Evolutionary conservation across 2,888 invertebrate species (phyloP), one percentile per base, ranked within the genome.

Genomic region (Cataglyphis altisquamis): DNA sequence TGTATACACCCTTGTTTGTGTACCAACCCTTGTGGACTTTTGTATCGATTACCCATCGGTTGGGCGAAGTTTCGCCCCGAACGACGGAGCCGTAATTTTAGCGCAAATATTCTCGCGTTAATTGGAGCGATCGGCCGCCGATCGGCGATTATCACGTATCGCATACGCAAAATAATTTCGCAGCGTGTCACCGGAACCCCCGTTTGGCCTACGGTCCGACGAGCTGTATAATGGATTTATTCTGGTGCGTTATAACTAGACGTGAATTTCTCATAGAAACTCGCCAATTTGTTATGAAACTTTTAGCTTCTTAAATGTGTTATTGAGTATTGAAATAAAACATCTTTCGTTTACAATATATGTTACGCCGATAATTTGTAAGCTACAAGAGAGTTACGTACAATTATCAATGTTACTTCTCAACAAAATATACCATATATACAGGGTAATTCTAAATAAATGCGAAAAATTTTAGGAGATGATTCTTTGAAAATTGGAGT

Each of bases 21-120:
- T 41, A 41, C 94, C 93, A 93, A 91, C 94, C 94, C 94, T 94
- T 94, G 94, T 94, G 92, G 94, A 93, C 94, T 94, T 93, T 94
- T 94, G 92, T 93, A 94, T 94, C 93, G 94, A 94, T 94, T 94
- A 93, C 90, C 92, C 93, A 94, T 94, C 92, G 93, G 92, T 91
- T 91, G 92, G 92, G 91, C 91, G 90, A 93, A 93, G 92, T 92
- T 92, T 91, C 88, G 89, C 89, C 91, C 89, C 83, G 88, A 83
- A 25, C 88, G 84, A 84, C 85, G 82, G 57, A 82, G 68, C 91
- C 90, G 91, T 93, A 92, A 93, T 93, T 93, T 92, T 93, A 92
- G 86, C 91, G 92, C 91, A 93, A 93, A 93, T 93, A 94, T 92
- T 93, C 93, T 92, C 91, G 92, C 90, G 90, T 91, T 93, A 92